Evolutionary conservation across 2,888 invertebrate species (phyloP), one percentile per base, ranked within the genome.

Genomic region (Microctonus aethiopoides): DNA sequence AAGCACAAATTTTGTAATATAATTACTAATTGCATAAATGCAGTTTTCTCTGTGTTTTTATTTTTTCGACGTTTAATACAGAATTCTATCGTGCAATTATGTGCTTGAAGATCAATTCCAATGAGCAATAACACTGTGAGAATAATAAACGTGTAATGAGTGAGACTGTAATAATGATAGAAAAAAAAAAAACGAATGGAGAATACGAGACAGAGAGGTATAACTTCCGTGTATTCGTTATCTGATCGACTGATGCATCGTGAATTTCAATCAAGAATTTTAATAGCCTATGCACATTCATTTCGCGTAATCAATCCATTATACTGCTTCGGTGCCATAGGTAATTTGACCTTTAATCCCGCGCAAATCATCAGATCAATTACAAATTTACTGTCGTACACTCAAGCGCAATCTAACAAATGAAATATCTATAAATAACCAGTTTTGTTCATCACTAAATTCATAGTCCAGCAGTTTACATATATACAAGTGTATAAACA

Each of bases 371-470:
- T 72, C 71, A 73, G 67, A 74, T 74, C 73, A 74, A 74, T 74
- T 74, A 73, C 73, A 73, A 74, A 74, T 74, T 74, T 73, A 72
- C 72, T 62, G 70, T 67, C 61, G 13, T 16, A n/a, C n/a, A 34
- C 3, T 16, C 61, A 24, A 46, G 16, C 16, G 16, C 16, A 46
- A 46, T n/a, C n/a, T 62, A 20, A 60, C 9, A 63, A 22, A 46
- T 26, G 36, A 32, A 56, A 67, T 68, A 61, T 62, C 70, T 73
- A 70, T 70, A 65, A 68, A 67, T 61, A 56, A 73, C 70, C 68
- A 67, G 66, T 72, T 72, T 73, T 72, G 68, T 72, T 73, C 72
- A 70, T 75, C 68, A 72, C 68, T 75, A 71, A 62, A n/a, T n/a
- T n/a, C n/a, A 59, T 67, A 65, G 63, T 46, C 11, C 16, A 11